Base-by-base conservation (phyloP, 2,113 vertebrate species). In the Romanogobio albipinnatus region DNA sequence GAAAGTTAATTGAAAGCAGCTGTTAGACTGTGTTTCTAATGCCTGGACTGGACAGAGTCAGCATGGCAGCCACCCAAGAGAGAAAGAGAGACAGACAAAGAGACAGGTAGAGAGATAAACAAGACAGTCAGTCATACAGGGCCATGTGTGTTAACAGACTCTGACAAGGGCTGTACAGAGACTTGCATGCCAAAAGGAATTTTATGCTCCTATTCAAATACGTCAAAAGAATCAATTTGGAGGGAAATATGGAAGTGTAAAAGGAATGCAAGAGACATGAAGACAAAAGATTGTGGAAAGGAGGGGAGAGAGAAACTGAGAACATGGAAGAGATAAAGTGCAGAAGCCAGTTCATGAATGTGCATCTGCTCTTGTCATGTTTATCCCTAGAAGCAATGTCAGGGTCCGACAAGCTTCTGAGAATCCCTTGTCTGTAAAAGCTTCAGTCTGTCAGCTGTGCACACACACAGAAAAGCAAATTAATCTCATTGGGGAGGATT, bases 1-100 rank as follows among this genome's bases (percentile, higher is more conserved):
- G 81, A 76, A 73, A 84, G 74, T 81, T 83, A 86, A 89, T 87
- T 89, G 86, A 87, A 84, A 87, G 81, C 84, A 89, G 86, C 84
- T 86, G 88, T 84, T 86, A 66, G 73, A 86, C 81, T 86, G 64
- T 85, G 88, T 76, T 71, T 81, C 51, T 56, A 58, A 82, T 24
- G 29, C 33, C 81, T 82, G 76, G 36, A 70, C 81, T 87, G 88
- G 88, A 84, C 59, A 75, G 14, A 39, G 58, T 87, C 81, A 71
- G 81, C 66, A 82, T 82, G 80, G 47, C 82, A 85, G 66, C 70
- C 24, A 81, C 81, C 76, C 82, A 61, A 17, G 64, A 68, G 71
- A 59, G 78, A 81, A n/a, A 49, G 17, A 62, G 77, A 64, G n/a
- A 74, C 24, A 82, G 39, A 47, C 22, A 76, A 51, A 74, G 47